These are phyloP conservation scores for Cololabis saira DNA, from an alignment of 2,113 vertebrate species.

Conservation along the genomic window DNA sequence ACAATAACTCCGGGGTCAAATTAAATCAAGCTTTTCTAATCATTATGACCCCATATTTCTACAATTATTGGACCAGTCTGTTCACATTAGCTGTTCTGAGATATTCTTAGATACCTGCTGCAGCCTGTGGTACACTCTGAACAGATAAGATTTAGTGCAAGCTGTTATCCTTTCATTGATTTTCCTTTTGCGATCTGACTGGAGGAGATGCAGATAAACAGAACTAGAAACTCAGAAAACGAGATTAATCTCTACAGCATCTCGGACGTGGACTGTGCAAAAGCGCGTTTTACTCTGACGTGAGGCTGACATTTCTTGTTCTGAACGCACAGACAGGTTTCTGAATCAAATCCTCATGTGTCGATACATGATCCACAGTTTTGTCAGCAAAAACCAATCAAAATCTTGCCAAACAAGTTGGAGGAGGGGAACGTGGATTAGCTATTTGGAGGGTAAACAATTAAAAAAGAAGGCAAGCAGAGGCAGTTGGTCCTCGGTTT, in stretches of 20 bases:
- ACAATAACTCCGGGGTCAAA: too few relatives aligned
- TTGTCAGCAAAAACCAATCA: slow-evolving; percentile 34
- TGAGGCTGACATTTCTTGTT: slow-evolving; percentile 4
- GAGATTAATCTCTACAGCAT: slow-evolving; percentile 15
- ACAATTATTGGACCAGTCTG: too few relatives aligned
- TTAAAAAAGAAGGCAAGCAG: slow-evolving; percentile 28
- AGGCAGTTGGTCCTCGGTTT: slow-evolving; percentile 53
- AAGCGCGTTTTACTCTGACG: slow-evolving; percentile 1
- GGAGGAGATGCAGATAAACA: slow-evolving; percentile 37
- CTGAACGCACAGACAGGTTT: background rate
- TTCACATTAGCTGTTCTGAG: too few relatives aligned
- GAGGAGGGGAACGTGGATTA: slow-evolving; percentile 12
- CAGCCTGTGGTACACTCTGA: too few relatives aligned
- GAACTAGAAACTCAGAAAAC: slow-evolving; percentile 27
- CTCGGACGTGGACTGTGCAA: slow-evolving; percentile 4
- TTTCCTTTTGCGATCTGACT: too few relatives aligned
- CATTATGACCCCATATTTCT: too few relatives aligned
- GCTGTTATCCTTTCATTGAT: too few relatives aligned
- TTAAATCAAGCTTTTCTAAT: too few relatives aligned
- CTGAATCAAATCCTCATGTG: slow-evolving; percentile 5
- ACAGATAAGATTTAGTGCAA: too few relatives aligned
- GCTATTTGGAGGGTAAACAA: slow-evolving; percentile 55
- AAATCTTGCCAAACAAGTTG: slow-evolving; percentile 26
- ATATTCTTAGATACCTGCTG: too few relatives aligned
- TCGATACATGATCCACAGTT: slow-evolving; percentile 16